A percentile compares a stretch with the other conserved stretches of the same genome.
Conservation (phyloP, 2,797 vertebrate genomes). For the Muraenolepis orangiensis region DNA sequence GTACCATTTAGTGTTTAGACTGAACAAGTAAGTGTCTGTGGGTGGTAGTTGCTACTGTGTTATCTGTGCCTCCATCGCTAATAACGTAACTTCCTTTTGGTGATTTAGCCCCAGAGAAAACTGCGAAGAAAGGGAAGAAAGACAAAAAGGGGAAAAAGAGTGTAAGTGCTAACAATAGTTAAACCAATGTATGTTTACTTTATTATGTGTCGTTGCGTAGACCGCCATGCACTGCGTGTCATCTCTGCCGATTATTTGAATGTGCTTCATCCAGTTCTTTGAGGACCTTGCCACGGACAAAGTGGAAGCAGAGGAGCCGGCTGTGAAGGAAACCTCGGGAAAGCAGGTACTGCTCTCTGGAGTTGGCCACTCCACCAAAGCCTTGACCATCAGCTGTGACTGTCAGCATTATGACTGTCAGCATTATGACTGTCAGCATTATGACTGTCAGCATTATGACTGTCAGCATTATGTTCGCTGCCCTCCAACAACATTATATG, state of each 20-base stretch:
- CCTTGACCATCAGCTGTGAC: background rate
- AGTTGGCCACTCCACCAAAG: background rate
- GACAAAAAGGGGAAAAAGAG: constrained; percentile 86
- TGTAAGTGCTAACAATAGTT: constrained; percentile 64
- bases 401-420: background rate
- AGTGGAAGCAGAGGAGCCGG: constrained; percentile 69
- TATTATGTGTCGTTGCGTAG: background rate
- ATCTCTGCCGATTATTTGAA: constrained; percentile 8
- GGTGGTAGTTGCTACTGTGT: background rate
- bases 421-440: background rate
- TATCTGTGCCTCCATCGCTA: background rate
- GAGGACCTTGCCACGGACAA: constrained; percentile 84
- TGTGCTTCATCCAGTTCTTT: constrained; percentile 77
- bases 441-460: background rate
- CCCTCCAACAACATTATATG: too few species aligned
- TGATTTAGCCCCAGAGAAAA: constrained; percentile 60
- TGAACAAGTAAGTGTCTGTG: background rate
- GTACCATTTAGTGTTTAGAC: background rate
- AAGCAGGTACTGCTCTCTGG: constrained; percentile 65
- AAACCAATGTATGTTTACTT: background rate
- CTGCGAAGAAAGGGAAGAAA: constrained; percentile 77
- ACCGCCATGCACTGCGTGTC: background rate
- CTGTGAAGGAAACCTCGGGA: constrained; percentile 67
- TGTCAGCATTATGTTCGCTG: background rate
- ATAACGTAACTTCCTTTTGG: background rate